phyloP scores from a whole-genome alignment of 2,797 vertebrate species.

The Brachyalestes nurse region DNA sequence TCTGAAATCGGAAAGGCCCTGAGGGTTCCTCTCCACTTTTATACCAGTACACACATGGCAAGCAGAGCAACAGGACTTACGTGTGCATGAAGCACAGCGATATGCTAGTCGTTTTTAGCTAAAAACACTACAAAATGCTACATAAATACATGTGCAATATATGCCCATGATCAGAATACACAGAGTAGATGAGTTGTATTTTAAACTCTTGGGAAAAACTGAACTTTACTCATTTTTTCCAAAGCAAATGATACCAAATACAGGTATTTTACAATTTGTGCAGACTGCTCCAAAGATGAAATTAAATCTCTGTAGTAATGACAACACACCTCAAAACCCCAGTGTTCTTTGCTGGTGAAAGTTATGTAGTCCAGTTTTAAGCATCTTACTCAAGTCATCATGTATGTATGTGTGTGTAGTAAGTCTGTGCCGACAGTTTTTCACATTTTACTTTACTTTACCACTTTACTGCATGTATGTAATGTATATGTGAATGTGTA shows the following conservation, averaged over 20 bases:
- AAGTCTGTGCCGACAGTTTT: not conserved
- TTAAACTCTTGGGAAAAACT: not conserved
- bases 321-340: conserved; percentile 8
- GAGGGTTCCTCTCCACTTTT: too few relatives aligned
- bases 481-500: conserved; percentile 24
- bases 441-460: too few relatives aligned
- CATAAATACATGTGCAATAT: too few relatives aligned
- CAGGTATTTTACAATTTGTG: not conserved
- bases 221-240: not conserved
- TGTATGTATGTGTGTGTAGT: not conserved
- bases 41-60: not conserved
- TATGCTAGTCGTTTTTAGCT: not conserved
- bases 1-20: too few relatives aligned
- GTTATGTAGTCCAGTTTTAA: conserved; percentile 31
- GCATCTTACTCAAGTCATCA: conserved; percentile 26
- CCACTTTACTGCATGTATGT: not conserved
- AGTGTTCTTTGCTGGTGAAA: conserved; percentile 27
- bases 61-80: not conserved
- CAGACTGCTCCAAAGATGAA: not conserved
- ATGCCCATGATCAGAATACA: not conserved
- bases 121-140: not conserved
- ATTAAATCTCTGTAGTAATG: conserved; percentile 1
- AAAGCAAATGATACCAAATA: not conserved
- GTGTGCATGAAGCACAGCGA: not conserved
- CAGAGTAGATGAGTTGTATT: not conserved